phyloP scores from a whole-genome alignment of 2,113 vertebrate species.

The Stegostoma tigrinum region DNA sequence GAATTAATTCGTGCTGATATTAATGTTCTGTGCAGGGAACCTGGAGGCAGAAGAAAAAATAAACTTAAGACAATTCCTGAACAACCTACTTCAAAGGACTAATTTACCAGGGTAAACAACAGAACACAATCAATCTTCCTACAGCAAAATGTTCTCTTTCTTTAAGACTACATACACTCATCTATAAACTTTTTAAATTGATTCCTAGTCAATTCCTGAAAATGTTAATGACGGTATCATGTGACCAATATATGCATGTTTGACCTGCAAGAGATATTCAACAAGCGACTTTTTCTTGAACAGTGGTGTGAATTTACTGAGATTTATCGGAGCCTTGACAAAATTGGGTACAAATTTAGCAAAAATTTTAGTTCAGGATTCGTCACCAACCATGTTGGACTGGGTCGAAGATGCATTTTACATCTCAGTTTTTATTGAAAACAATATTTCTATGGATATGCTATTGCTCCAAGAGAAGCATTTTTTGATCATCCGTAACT shows the following conservation, averaged over 20 bases:
- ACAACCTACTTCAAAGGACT: not conserved
- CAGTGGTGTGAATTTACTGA: not conserved
- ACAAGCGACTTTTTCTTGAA: not conserved
- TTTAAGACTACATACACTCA: not conserved
- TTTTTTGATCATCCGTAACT: not conserved
- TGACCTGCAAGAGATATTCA: not conserved
- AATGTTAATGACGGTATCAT: not conserved
- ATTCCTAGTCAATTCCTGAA: not conserved
- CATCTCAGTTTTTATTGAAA: not conserved
- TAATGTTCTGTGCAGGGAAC: not conserved
- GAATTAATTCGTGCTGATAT: not conserved
- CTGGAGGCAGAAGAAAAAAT: slow-evolving; percentile 2
- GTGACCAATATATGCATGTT: not conserved
- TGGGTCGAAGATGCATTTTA: not conserved
- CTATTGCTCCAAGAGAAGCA: not conserved
- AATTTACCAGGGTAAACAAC: not conserved
- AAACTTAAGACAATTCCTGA: not conserved
- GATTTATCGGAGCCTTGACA: not conserved
- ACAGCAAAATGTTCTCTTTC: not conserved
- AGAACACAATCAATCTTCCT: not conserved
- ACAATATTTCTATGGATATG: not conserved
- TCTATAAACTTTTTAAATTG: not conserved
- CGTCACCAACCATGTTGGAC: not conserved
- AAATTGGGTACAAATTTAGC: not conserved
- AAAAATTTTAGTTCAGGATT: not conserved